phyloP scores from a whole-genome alignment of 2,113 vertebrate genomes.

The Plecotus auritus region DNA sequence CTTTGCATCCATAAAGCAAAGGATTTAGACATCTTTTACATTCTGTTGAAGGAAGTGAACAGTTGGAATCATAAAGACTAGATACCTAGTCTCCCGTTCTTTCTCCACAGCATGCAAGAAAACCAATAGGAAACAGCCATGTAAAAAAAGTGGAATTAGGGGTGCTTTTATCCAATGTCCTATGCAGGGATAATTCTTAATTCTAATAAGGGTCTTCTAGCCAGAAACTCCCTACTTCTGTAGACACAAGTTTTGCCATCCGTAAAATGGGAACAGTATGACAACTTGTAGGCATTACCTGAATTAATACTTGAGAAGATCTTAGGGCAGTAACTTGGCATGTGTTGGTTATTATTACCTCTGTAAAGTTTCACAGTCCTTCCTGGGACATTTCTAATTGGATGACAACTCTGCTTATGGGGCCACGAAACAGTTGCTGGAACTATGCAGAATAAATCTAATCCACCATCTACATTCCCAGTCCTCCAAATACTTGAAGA shows the following conservation, averaged over 20 bases:
- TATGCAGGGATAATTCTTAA: background rate
- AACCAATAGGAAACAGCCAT: background rate
- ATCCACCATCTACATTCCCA: conserved; percentile 48
- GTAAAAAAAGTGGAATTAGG: background rate
- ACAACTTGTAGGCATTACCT: background rate
- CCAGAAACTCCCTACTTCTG: background rate
- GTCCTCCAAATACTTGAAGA: conserved; percentile 62
- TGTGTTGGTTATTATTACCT: conserved; percentile 10
- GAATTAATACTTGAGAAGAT: background rate
- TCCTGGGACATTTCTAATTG: conserved; percentile 38
- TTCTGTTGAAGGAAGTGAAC: background rate
- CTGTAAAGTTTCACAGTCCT: background rate
- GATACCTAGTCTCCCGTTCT: background rate
- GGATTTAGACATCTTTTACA: background rate
- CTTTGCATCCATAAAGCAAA: background rate
- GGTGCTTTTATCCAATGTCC: background rate
- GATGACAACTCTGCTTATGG: conserved; percentile 35
- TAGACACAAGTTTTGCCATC: background rate
- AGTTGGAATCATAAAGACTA: background rate
- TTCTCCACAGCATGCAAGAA: background rate
- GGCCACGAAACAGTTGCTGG: conserved; percentile 37
- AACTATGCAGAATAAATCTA: conserved; percentile 25
- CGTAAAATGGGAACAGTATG: background rate
- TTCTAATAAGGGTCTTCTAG: background rate
- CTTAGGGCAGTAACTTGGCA: background rate